Percentiles rank a stretch among this genome's conserved stretches.
phyloP scores from a whole-genome alignment of 2,113 vertebrate genomes.

The Hystrix brachyura region DNA sequence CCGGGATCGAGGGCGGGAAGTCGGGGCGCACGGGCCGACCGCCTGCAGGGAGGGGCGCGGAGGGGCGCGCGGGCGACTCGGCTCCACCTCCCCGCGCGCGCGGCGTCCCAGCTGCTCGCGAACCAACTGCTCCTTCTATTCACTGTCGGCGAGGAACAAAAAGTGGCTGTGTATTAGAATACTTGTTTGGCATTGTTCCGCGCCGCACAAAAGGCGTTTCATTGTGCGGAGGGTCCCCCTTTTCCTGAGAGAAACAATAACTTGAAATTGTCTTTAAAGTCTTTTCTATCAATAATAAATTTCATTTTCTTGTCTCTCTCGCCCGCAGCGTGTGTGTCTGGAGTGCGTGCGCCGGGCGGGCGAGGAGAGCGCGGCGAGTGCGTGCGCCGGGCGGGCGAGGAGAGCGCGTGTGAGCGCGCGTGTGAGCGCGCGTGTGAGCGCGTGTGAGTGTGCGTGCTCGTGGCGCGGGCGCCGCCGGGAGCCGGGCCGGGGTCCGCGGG shows the following conservation, averaged over 20 bases:
- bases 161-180: conserved; percentile 99
- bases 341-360: conserved; percentile 44
- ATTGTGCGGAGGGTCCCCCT: conserved; percentile 95
- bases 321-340: conserved; percentile 90
- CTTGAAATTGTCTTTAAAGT: conserved; percentile 98
- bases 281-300: conserved; percentile 94
- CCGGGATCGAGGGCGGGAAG: not conserved
- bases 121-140: conserved; percentile 97
- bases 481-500: conserved; percentile 79
- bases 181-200: conserved; percentile 99
- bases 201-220: conserved; percentile 97
- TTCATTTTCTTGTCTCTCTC: conserved; percentile 94
- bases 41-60: not conserved
- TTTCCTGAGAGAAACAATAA: conserved; percentile 97
- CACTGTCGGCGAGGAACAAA: conserved; percentile 95
- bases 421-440: conserved; percentile 62
- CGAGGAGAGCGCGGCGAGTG: not conserved
- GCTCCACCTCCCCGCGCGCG: conserved; percentile 93
- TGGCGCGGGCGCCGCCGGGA: conserved; percentile 90
- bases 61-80: conserved; percentile 60
- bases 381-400: conserved; percentile 28
- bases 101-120: conserved; percentile 97
- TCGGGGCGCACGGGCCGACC: not conserved
- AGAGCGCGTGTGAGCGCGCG: conserved; percentile 53
- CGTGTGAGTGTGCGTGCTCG: conserved; percentile 62